Percentiles rank a stretch among this genome's conserved stretches.
These are phyloP conservation scores for Myiagra hebetior DNA, from an alignment of 2,113 vertebrate species.

Conservation along the genomic window DNA sequence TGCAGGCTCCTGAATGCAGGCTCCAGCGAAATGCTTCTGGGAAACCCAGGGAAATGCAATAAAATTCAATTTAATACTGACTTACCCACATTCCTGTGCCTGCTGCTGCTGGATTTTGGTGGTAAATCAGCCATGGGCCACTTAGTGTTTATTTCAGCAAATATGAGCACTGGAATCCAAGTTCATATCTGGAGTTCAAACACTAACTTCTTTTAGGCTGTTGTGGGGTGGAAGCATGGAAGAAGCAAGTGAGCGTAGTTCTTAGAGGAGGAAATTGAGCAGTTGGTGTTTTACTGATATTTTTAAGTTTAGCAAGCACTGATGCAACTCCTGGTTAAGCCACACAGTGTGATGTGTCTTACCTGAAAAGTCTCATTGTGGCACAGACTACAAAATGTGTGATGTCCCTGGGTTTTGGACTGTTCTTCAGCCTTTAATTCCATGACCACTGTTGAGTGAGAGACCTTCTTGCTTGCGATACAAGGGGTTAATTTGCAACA, in stretches of 20 bases:
- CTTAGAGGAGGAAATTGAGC: background rate
- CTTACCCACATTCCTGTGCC: background rate
- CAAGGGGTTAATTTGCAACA: background rate
- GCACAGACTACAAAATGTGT: background rate
- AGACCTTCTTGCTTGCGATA: background rate
- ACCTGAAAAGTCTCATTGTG: background rate
- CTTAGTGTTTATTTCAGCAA: background rate
- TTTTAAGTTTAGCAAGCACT: background rate
- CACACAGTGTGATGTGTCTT: background rate
- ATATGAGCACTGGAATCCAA: background rate
- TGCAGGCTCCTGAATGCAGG: background rate
- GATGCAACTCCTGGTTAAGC: background rate
- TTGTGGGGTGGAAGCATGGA: background rate
- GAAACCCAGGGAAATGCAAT: constrained; percentile 11
- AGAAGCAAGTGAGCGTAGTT: background rate
- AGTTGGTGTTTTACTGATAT: background rate
- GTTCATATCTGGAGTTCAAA: background rate
- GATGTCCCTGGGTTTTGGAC: background rate
- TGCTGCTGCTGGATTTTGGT: background rate
- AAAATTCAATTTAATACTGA: background rate
- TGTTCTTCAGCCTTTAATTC: background rate
- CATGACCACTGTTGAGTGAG: accelerated
- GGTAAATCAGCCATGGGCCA: background rate
- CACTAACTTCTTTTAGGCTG: background rate
- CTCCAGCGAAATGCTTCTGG: constrained; percentile 15